Evolutionary conservation across 2,113 vertebrate genomes (phyloP), one percentile per base, ranked within the genome.

Genomic region (Sapajus apella): DNA sequence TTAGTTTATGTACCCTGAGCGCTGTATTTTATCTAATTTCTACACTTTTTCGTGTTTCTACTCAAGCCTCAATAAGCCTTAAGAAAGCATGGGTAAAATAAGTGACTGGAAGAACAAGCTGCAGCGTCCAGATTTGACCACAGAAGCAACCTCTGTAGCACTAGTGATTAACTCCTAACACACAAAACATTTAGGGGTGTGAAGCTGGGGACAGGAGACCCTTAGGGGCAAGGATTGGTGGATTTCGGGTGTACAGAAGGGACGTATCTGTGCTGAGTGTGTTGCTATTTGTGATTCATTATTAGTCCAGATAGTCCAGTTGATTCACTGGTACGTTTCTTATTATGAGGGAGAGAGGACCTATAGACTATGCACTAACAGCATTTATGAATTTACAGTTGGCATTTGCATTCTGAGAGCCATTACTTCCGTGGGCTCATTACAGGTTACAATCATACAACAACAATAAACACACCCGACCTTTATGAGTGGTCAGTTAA

Each of bases 1-100:
- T 95, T 89, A 88, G 43, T 83, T 94, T 16, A 27, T 43, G 7
- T 50, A 35, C 76, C 55, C 14, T 10, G 76, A 75, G 50, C 32
- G 68, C 17, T 84, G 0, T 55, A 85, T 47, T 97, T 94, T 87
- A 92, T 95, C 37, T 81, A 37, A 58, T 84, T 95, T 81, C n/a
- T 91, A 32, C 35, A 55, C 58, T 88, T 90, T 56, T 27, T 81
- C 79, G 0, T 75, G n/a, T 88, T 94, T 73, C 87, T 90, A 56
- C 20, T 45, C 35, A 72, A 81, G 50, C 32, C 21, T 90, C 43
- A 18, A 52, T 37, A 93, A 83, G 80, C 20, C 43, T 70, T 7
- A 16, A 66, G 56, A 93, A 97, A 92, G 21, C 16, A 32, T 43
- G 32, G 18, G 17, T 68, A 50, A 95, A 80, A 66, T 82, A 77